Evolutionary conservation across 2,888 invertebrate species (phyloP).

Genomic region (Danaus chrysippus): DNA sequence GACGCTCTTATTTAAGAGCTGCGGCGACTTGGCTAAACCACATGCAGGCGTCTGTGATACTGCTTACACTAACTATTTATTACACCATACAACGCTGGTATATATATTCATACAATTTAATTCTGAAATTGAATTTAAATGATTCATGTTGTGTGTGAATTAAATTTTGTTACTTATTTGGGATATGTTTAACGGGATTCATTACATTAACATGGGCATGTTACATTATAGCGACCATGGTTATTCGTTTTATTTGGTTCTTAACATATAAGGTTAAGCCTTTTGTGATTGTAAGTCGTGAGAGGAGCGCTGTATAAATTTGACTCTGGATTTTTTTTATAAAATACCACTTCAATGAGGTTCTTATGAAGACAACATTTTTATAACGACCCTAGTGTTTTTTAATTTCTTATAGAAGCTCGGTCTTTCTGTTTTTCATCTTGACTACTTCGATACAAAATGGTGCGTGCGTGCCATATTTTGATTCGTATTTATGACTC

Average conservation of each 20-base stretch:
- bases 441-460: constrained; percentile 12
- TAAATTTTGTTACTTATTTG: neutral
- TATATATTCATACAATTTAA: constrained; percentile 16
- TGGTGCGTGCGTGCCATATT: constrained; percentile 17
- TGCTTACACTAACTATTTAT: constrained; percentile 10
- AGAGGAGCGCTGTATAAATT: neutral
- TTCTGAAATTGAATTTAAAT: neutral
- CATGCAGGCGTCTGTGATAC: constrained; percentile 42
- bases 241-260: neutral
- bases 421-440: constrained; percentile 5
- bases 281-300: neutral
- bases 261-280: constrained; percentile 1
- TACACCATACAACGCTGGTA: constrained; percentile 28
- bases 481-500: constrained; percentile 20
- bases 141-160: neutral
- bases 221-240: too few species aligned
- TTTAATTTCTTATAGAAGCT: neutral
- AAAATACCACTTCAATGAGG: too few species aligned
- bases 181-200: neutral
- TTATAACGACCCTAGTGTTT: neutral
- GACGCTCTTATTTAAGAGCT: constrained; percentile 76
- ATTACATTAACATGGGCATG: constrained; percentile 1
- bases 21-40: constrained; percentile 63
- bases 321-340: too few species aligned
- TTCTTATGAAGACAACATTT: too few species aligned